Conservation (phyloP, 2,888 invertebrate genomes). For the Panorpa germanica region DNA sequence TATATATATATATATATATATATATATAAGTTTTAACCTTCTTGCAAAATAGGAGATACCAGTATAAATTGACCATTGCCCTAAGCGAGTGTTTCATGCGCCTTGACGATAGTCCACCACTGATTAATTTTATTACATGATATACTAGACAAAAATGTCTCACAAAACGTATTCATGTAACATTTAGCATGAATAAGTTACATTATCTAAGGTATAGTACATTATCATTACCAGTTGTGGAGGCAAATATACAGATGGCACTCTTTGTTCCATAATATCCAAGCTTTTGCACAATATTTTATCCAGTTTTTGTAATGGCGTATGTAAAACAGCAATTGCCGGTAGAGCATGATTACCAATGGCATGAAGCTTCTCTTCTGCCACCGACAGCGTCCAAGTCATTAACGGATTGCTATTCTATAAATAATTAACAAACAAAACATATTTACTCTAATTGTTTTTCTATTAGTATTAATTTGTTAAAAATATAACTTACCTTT, state of each 20-base stretch:
- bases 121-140: too few species aligned
- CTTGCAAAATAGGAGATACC: too few species aligned
- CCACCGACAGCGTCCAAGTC: slow-evolving; percentile 55
- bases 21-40: too few species aligned
- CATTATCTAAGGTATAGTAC: too few species aligned
- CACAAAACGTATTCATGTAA: too few species aligned
- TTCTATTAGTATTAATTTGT: too few species aligned
- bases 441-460: background rate
- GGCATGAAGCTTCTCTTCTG: slow-evolving; percentile 52
- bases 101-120: too few species aligned
- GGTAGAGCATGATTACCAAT: slow-evolving; percentile 58
- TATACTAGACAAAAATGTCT: too few species aligned
- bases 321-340: slow-evolving; percentile 48
- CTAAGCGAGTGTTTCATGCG: too few species aligned
- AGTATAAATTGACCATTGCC: too few species aligned
- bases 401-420: slow-evolving; percentile 52
- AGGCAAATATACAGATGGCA: slow-evolving; percentile 66
- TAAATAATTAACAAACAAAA: slow-evolving; percentile 12
- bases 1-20: too few species aligned
- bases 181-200: too few species aligned
- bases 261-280: slow-evolving; percentile 65
- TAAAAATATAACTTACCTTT: slow-evolving; percentile 33
- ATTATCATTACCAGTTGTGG: slow-evolving; percentile 54
- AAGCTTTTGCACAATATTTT: slow-evolving; percentile 63
- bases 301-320: slow-evolving; percentile 54